These are phyloP conservation scores for Sitophilus oryzae DNA, from an alignment of 1,140 invertebrate species.

Conservation along the genomic window DNA sequence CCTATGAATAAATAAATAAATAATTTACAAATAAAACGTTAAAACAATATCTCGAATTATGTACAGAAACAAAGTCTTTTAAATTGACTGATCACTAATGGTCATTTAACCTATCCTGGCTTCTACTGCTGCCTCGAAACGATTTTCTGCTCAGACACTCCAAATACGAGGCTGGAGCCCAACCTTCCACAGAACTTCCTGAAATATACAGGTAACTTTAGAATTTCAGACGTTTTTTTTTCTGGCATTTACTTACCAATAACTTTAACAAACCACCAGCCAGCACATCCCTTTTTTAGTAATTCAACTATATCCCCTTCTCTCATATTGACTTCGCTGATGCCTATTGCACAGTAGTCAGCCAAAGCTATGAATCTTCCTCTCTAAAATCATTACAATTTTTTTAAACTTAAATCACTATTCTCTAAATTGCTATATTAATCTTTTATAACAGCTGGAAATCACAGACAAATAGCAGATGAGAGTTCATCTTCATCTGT, in stretches of 20 bases:
- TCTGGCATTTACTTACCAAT: slow-evolving; percentile 52
- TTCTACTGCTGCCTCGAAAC: slow-evolving; percentile 58
- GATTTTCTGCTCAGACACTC: slow-evolving; percentile 70
- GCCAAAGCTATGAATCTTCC: slow-evolving; percentile 77
- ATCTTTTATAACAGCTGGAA: too few species aligned
- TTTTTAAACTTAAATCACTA: too few species aligned
- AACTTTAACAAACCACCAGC: slow-evolving; percentile 92
- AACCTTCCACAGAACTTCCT: slow-evolving; percentile 73
- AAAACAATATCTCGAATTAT: neutral
- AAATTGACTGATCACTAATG: slow-evolving; percentile 25
- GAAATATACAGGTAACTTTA: neutral
- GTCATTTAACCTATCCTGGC: slow-evolving; percentile 49
- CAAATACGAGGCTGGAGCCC: slow-evolving; percentile 90
- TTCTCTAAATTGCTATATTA: too few species aligned
- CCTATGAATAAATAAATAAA: neutral
- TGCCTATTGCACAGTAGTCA: slow-evolving; percentile 84
- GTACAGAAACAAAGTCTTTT: slow-evolving; percentile 10
- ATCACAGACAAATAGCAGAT: too few species aligned
- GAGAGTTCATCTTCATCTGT: too few species aligned
- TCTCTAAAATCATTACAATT: too few species aligned
- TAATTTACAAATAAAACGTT: neutral
- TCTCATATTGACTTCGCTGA: slow-evolving; percentile 78
- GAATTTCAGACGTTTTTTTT: neutral
- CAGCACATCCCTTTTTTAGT: slow-evolving; percentile 85
- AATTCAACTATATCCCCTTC: slow-evolving; percentile 85